Conservation (phyloP, 2,888 invertebrate genomes). For the Leptinotarsa juncta region DNA sequence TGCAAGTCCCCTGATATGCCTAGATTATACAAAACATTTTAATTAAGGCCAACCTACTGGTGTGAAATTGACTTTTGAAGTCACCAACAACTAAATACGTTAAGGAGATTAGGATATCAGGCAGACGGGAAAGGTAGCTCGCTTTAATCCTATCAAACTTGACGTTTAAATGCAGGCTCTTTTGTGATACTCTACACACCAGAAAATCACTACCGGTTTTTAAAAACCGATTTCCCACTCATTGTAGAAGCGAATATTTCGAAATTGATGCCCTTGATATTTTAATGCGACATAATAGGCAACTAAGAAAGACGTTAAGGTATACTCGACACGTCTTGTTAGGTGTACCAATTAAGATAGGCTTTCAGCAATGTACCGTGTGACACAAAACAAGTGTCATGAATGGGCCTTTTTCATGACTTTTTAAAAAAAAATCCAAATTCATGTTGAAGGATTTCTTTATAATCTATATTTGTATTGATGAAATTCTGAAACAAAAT, state of each 20-base stretch:
- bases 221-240: slow-evolving; percentile 53
- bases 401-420: background rate
- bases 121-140: slow-evolving; percentile 45
- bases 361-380: background rate
- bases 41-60: slow-evolving; percentile 50
- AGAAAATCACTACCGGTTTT: slow-evolving; percentile 57
- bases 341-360: slow-evolving; percentile 12
- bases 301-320: slow-evolving; percentile 45
- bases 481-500: no score
- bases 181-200: slow-evolving; percentile 46
- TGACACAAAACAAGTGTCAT: background rate
- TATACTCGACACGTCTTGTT: slow-evolving; percentile 35
- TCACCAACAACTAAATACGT: slow-evolving; percentile 53
- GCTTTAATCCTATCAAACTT: slow-evolving; percentile 59
- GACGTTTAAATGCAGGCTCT: slow-evolving; percentile 55
- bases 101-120: slow-evolving; percentile 54
- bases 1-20: background rate
- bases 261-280: slow-evolving; percentile 47
- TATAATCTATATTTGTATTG: no score
- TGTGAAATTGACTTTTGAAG: slow-evolving; percentile 56
- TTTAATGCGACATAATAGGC: slow-evolving; percentile 49
- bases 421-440: background rate
- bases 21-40: slow-evolving; percentile 37
- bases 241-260: slow-evolving; percentile 39
- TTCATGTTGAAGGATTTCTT: background rate